Percentiles rank a stretch among this genome's conserved stretches.
Evolutionary conservation across 2,888 invertebrate genomes (phyloP).

Genomic region (Homarus gammarus): DNA sequence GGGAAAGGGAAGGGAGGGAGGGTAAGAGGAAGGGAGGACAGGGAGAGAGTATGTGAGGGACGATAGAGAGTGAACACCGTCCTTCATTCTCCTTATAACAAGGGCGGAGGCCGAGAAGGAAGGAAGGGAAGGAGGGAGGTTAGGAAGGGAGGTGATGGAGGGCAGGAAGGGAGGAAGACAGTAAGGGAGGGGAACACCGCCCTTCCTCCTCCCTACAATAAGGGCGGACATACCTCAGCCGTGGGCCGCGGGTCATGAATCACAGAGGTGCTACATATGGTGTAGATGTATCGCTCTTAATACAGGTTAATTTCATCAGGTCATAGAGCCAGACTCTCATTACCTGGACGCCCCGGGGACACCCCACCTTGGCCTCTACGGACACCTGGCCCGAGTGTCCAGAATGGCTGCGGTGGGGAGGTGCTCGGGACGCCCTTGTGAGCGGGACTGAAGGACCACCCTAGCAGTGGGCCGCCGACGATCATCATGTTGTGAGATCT

Average conservation of each 20-base stretch:
- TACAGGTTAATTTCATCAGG: conserved; percentile 70
- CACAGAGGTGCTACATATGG: conserved; percentile 69
- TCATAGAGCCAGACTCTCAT: conserved; percentile 17
- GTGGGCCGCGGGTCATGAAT: conserved; percentile 60
- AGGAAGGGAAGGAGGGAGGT: conserved; percentile 13
- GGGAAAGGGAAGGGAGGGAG: neutral
- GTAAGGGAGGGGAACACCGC: conserved; percentile 13
- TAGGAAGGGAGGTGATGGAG: neutral
- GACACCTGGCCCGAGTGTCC: too few relatives aligned
- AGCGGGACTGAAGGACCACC: too few relatives aligned
- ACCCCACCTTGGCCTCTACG: too few relatives aligned
- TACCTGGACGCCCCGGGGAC: neutral
- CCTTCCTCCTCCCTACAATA: too few relatives aligned
- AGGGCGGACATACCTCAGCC: too few relatives aligned
- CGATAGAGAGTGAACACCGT: too few relatives aligned
- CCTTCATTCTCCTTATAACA: neutral
- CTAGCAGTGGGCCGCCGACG: too few relatives aligned
- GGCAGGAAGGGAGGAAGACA: conserved; percentile 13
- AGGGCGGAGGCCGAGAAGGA: neutral
- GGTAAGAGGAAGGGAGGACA: neutral
- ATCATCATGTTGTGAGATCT: too few relatives aligned
- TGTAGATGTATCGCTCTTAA: conserved; percentile 72
- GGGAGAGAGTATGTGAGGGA: neutral
- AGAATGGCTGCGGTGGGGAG: too few relatives aligned
- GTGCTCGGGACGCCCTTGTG: too few relatives aligned